phyloP scores from a whole-genome alignment of 2,797 vertebrate species.

The Sparus aurata region DNA sequence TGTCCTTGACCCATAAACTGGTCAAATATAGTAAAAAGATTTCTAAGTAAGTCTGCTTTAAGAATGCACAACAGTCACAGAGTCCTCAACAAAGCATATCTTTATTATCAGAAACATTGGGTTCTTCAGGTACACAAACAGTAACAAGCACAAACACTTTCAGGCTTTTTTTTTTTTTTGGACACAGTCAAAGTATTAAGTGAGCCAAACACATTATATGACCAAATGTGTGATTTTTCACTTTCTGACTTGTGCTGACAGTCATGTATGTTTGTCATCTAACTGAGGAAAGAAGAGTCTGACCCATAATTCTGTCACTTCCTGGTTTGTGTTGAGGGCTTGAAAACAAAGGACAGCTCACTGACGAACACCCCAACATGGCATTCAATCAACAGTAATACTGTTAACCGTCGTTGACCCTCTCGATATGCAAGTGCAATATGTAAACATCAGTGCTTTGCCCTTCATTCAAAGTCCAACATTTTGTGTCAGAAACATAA shows the following conservation, averaged over 20 bases:
- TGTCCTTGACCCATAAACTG: background rate
- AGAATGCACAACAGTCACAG: slow-evolving; percentile 7
- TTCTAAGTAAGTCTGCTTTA: background rate
- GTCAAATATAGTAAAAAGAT: background rate
- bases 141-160: slow-evolving; percentile 78
- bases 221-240: slow-evolving; percentile 43
- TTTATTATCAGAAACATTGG: slow-evolving; percentile 78
- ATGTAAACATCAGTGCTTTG: slow-evolving; percentile 45
- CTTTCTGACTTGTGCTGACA: slow-evolving; percentile 62
- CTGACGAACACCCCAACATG: slow-evolving; percentile 30
- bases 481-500: slow-evolving; percentile 62
- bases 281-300: slow-evolving; percentile 64
- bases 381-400: slow-evolving; percentile 18
- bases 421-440: slow-evolving; percentile 14
- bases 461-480: slow-evolving; percentile 51
- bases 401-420: background rate
- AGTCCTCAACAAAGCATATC: slow-evolving; percentile 67
- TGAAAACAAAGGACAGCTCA: slow-evolving; percentile 52
- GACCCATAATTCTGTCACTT: slow-evolving; percentile 65
- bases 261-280: slow-evolving; percentile 43
- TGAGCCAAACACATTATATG: slow-evolving; percentile 59
- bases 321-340: slow-evolving; percentile 65
- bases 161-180: slow-evolving; percentile 58
- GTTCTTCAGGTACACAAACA: slow-evolving; percentile 73
- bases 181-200: slow-evolving; percentile 59